Percentiles rank a stretch among this genome's conserved stretches.
These are phyloP conservation scores for Aphelocoma californica DNA, from an alignment of 2,797 vertebrate species.

Conservation along the genomic window DNA sequence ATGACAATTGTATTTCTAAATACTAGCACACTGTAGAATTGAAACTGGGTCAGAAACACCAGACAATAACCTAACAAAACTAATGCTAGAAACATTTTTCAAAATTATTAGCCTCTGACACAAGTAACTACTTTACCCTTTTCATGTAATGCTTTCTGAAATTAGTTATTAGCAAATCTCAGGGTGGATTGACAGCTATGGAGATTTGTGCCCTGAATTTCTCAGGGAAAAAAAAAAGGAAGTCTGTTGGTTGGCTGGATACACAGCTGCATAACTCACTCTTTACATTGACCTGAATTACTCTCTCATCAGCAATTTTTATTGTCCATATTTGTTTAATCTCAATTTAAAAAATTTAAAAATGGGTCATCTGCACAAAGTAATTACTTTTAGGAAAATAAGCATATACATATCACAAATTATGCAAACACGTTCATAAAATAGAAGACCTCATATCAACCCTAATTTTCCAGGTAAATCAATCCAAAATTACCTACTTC, in stretches of 20 bases:
- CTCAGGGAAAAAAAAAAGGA: neutral
- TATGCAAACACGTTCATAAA: neutral
- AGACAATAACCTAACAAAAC: neutral
- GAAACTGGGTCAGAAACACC: conserved; percentile 15
- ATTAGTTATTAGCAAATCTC: conserved; percentile 30
- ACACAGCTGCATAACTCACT: conserved; percentile 42
- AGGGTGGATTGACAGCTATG: conserved; percentile 1
- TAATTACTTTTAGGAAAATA: conserved; percentile 41
- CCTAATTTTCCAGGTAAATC: neutral
- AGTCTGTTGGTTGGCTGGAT: conserved; percentile 39
- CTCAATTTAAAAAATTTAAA: neutral
- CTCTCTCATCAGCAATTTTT: conserved; percentile 58
- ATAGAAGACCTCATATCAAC: neutral
- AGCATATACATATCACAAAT: conserved; percentile 23
- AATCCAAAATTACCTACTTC: neutral
- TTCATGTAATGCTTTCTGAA: conserved; percentile 10
- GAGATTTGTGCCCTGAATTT: conserved; percentile 56
- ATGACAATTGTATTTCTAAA: neutral
- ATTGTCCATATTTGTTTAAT: conserved; percentile 59
- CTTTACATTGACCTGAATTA: conserved; percentile 61
- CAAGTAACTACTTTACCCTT: conserved; percentile 15
- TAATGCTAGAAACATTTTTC: neutral
- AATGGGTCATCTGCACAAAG: neutral
- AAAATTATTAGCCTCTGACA: neutral
- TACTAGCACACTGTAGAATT: neutral